A percentile compares a stretch with the other conserved stretches of the same genome.
Evolutionary conservation across 2,113 vertebrate genomes (phyloP).

Genomic region (Calcarius ornatus): DNA sequence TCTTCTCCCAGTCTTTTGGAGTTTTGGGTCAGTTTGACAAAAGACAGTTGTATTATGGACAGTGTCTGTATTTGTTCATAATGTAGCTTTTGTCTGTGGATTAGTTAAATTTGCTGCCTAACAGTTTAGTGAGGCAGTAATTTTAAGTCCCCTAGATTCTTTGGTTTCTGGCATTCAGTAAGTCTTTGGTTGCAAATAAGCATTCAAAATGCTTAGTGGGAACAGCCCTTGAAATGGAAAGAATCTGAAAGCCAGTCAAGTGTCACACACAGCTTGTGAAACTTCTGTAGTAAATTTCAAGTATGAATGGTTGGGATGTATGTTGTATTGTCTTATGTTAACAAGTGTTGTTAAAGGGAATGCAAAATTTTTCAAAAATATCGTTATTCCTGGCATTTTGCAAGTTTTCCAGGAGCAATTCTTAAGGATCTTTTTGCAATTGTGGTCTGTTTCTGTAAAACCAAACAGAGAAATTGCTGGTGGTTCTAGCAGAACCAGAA

Average conservation of each 20-base stretch:
- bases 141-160: not conserved
- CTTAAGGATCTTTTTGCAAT: not conserved
- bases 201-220: not conserved
- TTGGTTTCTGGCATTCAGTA: not conserved
- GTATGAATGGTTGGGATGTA: not conserved
- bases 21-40: not conserved
- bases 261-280: not conserved
- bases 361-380: not conserved
- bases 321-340: not conserved
- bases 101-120: not conserved
- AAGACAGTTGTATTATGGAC: not conserved
- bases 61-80: not conserved
- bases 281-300: not conserved
- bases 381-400: not conserved
- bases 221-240: not conserved
- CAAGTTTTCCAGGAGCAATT: not conserved
- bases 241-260: not conserved
- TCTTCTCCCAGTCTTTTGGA: not conserved
- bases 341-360: not conserved
- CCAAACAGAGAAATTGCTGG: not conserved
- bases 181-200: not conserved
- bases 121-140: not conserved
- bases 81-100: not conserved
- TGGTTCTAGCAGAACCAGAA: not conserved
- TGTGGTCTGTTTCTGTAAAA: not conserved